Conservation (phyloP, 2,888 invertebrate genomes). For the Cataglyphis livida region DNA sequence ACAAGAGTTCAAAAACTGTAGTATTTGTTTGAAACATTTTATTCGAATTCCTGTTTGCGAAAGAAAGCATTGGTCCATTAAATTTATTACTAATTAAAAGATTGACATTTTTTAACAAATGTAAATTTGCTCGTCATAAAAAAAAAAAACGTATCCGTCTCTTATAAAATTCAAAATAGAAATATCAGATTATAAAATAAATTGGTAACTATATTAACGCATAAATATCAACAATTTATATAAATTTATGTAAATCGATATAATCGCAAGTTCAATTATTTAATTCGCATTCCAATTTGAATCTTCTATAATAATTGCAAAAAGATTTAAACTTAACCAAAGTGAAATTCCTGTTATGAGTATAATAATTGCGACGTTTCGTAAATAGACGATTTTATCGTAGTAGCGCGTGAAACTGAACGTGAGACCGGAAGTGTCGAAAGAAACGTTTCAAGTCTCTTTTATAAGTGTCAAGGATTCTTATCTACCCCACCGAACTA, state of each 20-base stretch:
- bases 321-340: neutral
- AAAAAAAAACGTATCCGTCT: neutral
- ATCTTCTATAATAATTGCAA: neutral
- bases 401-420: constrained; percentile 41
- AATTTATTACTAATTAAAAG: neutral
- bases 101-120: neutral
- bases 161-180: neutral
- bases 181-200: neutral
- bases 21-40: constrained; percentile 16
- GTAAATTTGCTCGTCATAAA: neutral
- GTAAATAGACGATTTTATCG: constrained; percentile 60
- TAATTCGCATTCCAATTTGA: neutral
- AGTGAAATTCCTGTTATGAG: neutral
- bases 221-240: neutral
- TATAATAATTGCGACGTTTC: constrained; percentile 9
- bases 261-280: neutral
- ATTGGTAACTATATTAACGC: neutral
- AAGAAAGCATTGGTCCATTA: neutral
- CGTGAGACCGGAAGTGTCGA: constrained; percentile 70
- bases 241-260: neutral
- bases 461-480: constrained; percentile 52
- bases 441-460: constrained; percentile 54
- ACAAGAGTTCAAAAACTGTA: neutral
- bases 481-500: constrained; percentile 62
- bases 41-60: neutral